phyloP scores from a whole-genome alignment of 2,113 vertebrate species.

The Pelecanoides urinatrix region DNA sequence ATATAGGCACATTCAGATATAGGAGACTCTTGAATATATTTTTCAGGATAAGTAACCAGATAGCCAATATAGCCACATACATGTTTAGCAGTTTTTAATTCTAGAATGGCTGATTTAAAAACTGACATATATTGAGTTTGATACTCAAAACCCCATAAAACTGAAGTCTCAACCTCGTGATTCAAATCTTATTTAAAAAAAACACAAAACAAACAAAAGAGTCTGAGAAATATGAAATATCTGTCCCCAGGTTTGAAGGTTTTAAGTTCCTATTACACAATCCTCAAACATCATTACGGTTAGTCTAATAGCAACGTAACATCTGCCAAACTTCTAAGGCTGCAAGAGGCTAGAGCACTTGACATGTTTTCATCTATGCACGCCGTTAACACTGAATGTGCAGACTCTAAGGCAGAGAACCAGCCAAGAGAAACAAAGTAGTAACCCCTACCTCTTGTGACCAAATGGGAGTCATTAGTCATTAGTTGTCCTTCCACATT shows the following conservation, averaged over 20 bases:
- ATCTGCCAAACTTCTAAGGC: not conserved
- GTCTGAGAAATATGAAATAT: not conserved
- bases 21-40: not conserved
- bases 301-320: not conserved
- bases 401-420: not conserved
- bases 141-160: not conserved
- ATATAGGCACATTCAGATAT: not conserved
- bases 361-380: not conserved
- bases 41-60: not conserved
- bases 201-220: not conserved
- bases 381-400: not conserved
- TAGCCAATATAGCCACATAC: not conserved
- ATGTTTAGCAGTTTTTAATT: not conserved
- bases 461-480: not conserved
- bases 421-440: constrained; percentile 1
- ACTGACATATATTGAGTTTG: not conserved
- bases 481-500: not conserved
- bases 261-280: not conserved
- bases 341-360: not conserved
- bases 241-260: not conserved
- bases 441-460: not conserved
- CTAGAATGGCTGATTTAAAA: not conserved
- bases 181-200: not conserved
- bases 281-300: not conserved
- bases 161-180: not conserved